A percentile compares a stretch with the other conserved stretches of the same genome.
These are phyloP conservation scores for Hippocampus kuda DNA, from an alignment of 2,797 vertebrate genomes.

Conservation along the genomic window DNA sequence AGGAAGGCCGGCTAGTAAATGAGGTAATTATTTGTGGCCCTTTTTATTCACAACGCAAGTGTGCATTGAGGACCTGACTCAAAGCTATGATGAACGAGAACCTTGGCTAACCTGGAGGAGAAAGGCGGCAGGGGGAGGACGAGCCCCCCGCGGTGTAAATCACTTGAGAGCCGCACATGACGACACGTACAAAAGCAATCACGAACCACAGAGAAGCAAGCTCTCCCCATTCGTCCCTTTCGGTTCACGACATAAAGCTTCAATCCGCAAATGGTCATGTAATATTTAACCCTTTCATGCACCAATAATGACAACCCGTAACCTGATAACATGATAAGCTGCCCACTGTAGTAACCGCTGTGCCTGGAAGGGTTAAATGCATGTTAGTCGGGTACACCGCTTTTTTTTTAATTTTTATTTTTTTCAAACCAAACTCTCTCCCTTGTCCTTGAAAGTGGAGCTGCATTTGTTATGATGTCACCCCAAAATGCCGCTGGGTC, in stretches of 20 bases:
- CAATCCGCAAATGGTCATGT: conserved; percentile 9
- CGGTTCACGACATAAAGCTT: neutral
- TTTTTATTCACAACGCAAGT: conserved; percentile 23
- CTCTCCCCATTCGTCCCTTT: conserved; percentile 41
- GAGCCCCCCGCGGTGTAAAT: conserved; percentile 17
- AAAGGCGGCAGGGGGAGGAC: conserved; percentile 18
- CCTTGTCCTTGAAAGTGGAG: conserved; percentile 43
- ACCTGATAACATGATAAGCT: too few species aligned
- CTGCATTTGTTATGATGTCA: conserved; percentile 42
- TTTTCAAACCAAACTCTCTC: conserved; percentile 1
- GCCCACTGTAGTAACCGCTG: too few species aligned
- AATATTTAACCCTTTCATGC: neutral
- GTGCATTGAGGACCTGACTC: conserved; percentile 16
- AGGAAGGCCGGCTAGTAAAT: conserved; percentile 32
- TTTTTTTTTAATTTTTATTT: conserved; percentile 16
- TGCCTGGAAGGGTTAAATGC: too few species aligned
- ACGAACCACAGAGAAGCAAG: conserved; percentile 25
- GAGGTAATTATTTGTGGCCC: conserved; percentile 21
- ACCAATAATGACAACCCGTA: too few species aligned
- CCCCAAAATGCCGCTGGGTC: conserved; percentile 50
- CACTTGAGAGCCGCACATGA: conserved; percentile 25
- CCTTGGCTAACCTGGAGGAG: conserved; percentile 16
- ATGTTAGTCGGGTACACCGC: too few species aligned
- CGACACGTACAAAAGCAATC: conserved; percentile 17
- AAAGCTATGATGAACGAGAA: conserved; percentile 33